phyloP scores from a whole-genome alignment of 2,113 vertebrate genomes.

The Anguilla rostrata region DNA sequence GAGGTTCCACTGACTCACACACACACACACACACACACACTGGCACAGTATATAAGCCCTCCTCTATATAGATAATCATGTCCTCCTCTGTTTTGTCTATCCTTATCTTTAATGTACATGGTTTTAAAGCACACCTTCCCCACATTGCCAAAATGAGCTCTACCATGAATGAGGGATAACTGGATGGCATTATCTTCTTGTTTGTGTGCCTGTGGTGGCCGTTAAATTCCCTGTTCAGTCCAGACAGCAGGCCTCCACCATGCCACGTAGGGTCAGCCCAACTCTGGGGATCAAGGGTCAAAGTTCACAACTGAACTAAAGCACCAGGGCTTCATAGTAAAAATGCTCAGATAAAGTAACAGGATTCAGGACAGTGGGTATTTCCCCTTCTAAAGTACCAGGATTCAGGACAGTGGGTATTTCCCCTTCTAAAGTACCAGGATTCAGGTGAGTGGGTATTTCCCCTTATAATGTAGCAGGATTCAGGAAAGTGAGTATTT shows the following conservation, averaged over 20 bases:
- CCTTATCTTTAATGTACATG: too few relatives aligned
- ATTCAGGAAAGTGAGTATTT: background rate
- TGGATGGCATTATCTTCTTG: background rate
- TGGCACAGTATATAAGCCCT: too few relatives aligned
- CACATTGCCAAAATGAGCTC: background rate
- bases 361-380: background rate
- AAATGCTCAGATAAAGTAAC: background rate
- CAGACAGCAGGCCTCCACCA: background rate
- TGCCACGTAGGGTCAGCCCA: background rate
- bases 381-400: background rate
- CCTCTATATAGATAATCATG: too few relatives aligned
- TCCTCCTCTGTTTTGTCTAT: too few relatives aligned
- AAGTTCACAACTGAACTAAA: conserved; percentile 45
- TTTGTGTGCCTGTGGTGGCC: background rate
- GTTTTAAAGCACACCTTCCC: background rate
- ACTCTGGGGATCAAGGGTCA: conserved; percentile 21
- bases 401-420: background rate
- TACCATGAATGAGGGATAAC: background rate
- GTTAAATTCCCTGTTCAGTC: background rate
- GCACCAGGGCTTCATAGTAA: conserved; percentile 29
- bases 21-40: background rate
- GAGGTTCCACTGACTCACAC: background rate
- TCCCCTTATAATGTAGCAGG: background rate
- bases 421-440: background rate
- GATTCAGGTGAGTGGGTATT: background rate